Evolutionary conservation across 2,113 vertebrate species (phyloP).

Genomic region (Perca schrenkii): DNA sequence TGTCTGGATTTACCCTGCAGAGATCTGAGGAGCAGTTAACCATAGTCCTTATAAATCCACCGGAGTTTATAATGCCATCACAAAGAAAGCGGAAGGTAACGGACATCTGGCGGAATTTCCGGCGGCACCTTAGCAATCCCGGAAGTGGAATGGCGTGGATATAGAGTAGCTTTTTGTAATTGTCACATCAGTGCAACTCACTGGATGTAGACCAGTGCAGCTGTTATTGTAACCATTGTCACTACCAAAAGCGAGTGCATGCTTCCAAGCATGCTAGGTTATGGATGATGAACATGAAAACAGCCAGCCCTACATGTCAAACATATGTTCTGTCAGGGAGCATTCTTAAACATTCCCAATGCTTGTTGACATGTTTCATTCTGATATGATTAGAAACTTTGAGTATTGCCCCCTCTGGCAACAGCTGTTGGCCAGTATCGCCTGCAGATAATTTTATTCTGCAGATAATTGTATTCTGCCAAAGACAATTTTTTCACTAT

Average conservation of each 20-base stretch:
- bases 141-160: too few relatives aligned
- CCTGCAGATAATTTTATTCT: neutral
- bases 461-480: neutral
- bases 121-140: too few relatives aligned
- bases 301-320: neutral
- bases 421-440: neutral
- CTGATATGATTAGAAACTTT: neutral
- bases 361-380: conserved; percentile 5
- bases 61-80: too few relatives aligned
- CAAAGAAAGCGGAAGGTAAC: too few relatives aligned
- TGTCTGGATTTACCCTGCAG: too few relatives aligned
- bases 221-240: neutral
- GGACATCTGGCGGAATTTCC: too few relatives aligned
- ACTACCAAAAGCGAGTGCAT: neutral
- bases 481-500: neutral
- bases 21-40: too few relatives aligned
- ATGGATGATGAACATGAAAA: neutral
- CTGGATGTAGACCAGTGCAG: neutral
- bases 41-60: too few relatives aligned
- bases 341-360: neutral
- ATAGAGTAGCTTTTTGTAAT: too few relatives aligned
- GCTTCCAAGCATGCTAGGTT: neutral
- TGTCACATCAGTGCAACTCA: neutral
- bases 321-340: neutral
- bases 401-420: neutral